phyloP scores from a whole-genome alignment of 92 coral and sea anemone genomes.

The Palythoa heliodiscus region DNA sequence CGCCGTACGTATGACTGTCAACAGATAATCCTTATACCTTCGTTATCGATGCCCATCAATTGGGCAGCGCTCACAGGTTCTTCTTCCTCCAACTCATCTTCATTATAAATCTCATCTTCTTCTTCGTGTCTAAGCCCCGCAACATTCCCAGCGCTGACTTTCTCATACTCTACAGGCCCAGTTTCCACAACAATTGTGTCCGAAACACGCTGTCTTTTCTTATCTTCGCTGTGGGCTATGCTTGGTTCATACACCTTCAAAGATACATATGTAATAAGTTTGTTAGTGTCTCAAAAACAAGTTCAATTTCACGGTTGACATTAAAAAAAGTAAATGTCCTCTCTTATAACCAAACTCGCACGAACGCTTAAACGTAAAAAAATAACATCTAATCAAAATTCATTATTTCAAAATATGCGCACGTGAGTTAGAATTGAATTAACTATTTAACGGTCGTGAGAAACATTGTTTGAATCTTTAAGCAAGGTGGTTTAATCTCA shows the following conservation, averaged over 20 bases:
- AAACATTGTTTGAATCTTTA: no score
- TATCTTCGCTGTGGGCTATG: neutral
- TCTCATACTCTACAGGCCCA: slow-evolving; percentile 94
- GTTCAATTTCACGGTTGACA: no score
- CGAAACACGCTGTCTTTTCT: slow-evolving; percentile 6
- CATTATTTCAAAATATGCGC: no score
- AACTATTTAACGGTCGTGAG: no score
- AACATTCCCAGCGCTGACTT: slow-evolving; percentile 45
- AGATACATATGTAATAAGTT: neutral
- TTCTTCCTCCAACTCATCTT: slow-evolving; percentile 83
- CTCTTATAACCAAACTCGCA: no score
- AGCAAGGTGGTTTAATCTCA: no score
- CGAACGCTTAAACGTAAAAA: no score
- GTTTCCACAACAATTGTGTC: slow-evolving; percentile 80
- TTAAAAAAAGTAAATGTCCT: no score
- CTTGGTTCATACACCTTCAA: neutral
- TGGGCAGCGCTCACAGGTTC: slow-evolving; percentile 87
- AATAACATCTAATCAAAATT: no score
- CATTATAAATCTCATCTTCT: slow-evolving; percentile 65
- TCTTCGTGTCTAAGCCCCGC: slow-evolving; percentile 35
- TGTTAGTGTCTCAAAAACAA: neutral
- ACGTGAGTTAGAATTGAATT: no score
- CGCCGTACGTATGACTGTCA: neutral
- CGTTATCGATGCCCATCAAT: slow-evolving; percentile 85
- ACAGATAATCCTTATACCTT: slow-evolving; percentile 51